These are phyloP conservation scores for Myotis myotis DNA, from an alignment of 2,797 vertebrate species.

Conservation along the genomic window DNA sequence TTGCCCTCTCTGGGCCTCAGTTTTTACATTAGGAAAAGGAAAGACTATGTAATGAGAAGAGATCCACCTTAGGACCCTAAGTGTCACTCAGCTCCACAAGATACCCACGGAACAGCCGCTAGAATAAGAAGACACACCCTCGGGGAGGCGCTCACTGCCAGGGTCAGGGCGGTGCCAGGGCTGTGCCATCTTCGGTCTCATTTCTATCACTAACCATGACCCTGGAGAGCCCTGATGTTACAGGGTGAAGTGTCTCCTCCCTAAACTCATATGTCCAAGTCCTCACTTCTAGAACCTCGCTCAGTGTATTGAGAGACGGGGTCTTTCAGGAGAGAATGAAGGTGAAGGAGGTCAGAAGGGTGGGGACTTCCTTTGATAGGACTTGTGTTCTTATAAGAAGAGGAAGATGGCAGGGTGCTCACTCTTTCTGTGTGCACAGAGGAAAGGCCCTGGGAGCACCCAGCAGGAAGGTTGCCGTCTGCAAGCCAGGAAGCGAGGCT, in stretches of 20 bases:
- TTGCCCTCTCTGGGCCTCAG: neutral
- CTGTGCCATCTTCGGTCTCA: neutral
- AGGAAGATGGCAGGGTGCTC: neutral
- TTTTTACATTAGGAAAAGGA: neutral
- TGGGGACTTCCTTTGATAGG: neutral
- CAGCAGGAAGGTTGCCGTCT: neutral
- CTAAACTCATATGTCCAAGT: neutral
- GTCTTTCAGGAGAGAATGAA: neutral
- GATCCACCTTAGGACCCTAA: neutral
- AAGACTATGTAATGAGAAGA: neutral
- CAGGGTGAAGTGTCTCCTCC: no score
- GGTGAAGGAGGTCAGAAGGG: neutral
- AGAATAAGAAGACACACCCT: rapidly evolving
- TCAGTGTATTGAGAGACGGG: neutral
- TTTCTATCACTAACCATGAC: neutral
- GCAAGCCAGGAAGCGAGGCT: neutral
- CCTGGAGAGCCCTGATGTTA: neutral
- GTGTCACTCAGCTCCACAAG: rapidly evolving
- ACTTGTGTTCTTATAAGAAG: neutral
- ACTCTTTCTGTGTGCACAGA: rapidly evolving
- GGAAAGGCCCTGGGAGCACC: neutral
- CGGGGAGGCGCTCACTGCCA: rapidly evolving
- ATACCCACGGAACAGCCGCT: rapidly evolving
- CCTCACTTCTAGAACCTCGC: neutral
- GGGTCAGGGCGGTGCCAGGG: no score